Evolutionary conservation across 35 echinoderm and acorn worm genomes (phyloP).

Genomic region (Diadema setosum): DNA sequence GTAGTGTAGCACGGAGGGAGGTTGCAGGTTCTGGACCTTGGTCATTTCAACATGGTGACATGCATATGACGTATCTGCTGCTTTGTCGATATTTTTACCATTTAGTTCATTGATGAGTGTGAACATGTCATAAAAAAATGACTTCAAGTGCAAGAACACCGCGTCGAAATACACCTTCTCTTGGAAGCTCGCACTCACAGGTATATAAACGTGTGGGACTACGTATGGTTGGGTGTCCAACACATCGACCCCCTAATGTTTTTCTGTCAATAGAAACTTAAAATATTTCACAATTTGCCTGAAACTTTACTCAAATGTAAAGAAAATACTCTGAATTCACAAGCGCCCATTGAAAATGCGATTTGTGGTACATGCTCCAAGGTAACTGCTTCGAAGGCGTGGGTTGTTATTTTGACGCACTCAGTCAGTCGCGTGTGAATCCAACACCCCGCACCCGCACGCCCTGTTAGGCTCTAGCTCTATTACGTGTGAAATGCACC

Average conservation of each 20-base stretch:
- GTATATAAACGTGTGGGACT: neutral
- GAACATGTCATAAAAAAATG: neutral
- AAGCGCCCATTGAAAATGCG: neutral
- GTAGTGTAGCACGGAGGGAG: too few species aligned
- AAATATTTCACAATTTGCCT: neutral
- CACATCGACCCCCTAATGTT: neutral
- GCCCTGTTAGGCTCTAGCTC: too few species aligned
- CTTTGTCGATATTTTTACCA: too few species aligned
- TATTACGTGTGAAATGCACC: too few species aligned
- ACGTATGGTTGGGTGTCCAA: neutral
- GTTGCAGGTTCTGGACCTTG: too few species aligned
- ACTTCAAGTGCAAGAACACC: neutral
- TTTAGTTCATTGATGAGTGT: too few species aligned
- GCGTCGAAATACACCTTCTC: neutral
- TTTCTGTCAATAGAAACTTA: neutral
- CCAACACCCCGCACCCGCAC: too few species aligned
- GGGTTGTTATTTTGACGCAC: too few species aligned
- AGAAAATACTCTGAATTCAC: neutral
- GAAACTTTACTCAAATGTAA: neutral
- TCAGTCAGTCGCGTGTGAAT: too few species aligned
- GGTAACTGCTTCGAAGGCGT: neutral
- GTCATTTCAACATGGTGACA: too few species aligned
- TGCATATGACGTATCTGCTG: too few species aligned
- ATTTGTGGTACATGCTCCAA: neutral
- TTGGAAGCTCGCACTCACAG: neutral